phyloP scores from a whole-genome alignment of 2,797 vertebrate species.

The Podargus strigoides region DNA sequence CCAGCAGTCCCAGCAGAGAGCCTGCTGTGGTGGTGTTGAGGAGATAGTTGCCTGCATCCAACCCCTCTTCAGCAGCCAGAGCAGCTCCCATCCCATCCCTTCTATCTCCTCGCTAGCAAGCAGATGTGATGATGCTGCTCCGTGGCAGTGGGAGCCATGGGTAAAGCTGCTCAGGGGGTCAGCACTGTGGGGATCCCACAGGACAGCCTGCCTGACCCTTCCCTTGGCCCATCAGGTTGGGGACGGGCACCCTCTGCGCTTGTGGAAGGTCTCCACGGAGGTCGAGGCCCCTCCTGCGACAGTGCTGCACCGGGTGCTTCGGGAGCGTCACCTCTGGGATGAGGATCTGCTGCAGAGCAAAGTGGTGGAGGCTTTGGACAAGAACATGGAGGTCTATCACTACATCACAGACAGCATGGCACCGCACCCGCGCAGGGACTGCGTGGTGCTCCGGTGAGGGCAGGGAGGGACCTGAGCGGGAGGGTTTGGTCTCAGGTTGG shows the following conservation, averaged over 20 bases:
- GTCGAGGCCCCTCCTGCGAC: conserved; percentile 74
- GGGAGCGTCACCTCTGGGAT: conserved; percentile 85
- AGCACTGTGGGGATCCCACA: fast-evolving
- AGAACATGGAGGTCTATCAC: conserved; percentile 82
- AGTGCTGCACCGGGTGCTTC: conserved; percentile 80
- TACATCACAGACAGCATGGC: conserved; percentile 87
- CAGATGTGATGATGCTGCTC: background rate
- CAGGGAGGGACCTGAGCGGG: fast-evolving
- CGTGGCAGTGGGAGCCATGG: fast-evolving
- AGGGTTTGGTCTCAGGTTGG: background rate
- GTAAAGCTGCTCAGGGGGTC: fast-evolving
- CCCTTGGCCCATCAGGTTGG: conserved; percentile 61
- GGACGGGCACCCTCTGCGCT: conserved; percentile 78
- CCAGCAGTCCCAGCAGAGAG: background rate
- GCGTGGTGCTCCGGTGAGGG: conserved; percentile 81
- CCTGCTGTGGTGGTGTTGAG: fast-evolving
- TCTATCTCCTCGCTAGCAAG: background rate
- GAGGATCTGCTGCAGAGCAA: conserved; percentile 82
- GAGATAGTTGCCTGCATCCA: background rate
- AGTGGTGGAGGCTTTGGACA: conserved; percentile 80
- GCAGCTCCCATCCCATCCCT: background rate
- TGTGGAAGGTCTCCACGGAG: conserved; percentile 82
- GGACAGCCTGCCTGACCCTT: background rate
- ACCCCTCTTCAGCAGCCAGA: background rate
- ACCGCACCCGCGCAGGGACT: conserved; percentile 82